These are phyloP conservation scores for Caenorhabditis sp. DNA, from an alignment of 2,888 invertebrate genomes.

Conservation along the genomic window DNA sequence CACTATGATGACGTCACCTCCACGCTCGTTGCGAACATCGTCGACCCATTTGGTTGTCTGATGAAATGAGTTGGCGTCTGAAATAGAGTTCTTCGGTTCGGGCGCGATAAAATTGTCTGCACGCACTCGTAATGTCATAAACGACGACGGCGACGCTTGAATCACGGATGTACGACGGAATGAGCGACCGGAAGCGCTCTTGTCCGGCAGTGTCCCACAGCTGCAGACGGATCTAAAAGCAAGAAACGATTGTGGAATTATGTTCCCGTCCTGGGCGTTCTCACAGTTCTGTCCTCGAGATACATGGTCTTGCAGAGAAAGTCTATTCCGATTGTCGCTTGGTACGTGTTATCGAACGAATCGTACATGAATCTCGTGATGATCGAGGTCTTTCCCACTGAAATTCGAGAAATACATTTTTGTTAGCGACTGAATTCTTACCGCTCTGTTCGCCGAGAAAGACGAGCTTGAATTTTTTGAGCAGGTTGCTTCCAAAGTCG, in stretches of 20 bases:
- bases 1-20: slow-evolving; percentile 99
- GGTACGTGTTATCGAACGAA: slow-evolving; percentile 99
- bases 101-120: background rate
- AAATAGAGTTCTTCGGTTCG: background rate
- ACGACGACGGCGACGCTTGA: slow-evolving; percentile 99
- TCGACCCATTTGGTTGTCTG: slow-evolving; percentile 99
- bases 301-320: slow-evolving; percentile 99
- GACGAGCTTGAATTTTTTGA: slow-evolving; percentile 98
- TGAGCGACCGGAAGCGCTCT: slow-evolving; percentile 95
- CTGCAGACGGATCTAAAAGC: slow-evolving; percentile 88
- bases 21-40: slow-evolving; percentile 97
- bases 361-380: slow-evolving; percentile 99
- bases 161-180: slow-evolving; percentile 98
- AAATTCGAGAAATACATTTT: slow-evolving; percentile 78
- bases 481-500: slow-evolving; percentile 95
- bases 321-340: slow-evolving; percentile 99
- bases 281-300: slow-evolving; percentile 93
- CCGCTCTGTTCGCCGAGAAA: slow-evolving; percentile 96
- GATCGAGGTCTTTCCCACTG: slow-evolving; percentile 97
- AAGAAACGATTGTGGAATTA: background rate
- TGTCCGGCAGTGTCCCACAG: slow-evolving; percentile 95
- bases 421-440: slow-evolving; percentile 76
- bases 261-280: background rate
- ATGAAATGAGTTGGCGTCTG: slow-evolving; percentile 98
- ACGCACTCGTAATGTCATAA: slow-evolving; percentile 97